phyloP scores from a whole-genome alignment of 2,797 vertebrate genomes.

The Leptodactylus fallax region DNA sequence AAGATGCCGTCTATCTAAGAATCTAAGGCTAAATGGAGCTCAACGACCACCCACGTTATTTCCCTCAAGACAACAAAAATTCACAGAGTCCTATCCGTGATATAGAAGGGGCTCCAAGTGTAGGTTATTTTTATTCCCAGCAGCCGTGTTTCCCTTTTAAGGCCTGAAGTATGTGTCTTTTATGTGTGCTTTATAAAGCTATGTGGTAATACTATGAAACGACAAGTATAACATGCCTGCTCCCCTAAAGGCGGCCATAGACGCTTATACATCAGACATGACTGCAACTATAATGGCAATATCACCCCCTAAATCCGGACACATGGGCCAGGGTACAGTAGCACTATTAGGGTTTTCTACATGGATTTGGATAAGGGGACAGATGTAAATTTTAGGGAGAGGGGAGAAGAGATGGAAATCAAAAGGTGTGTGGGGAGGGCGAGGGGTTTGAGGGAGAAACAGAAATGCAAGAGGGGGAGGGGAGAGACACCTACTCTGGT shows the following conservation, averaged over 20 bases:
- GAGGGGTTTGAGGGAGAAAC: no score
- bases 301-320: no score
- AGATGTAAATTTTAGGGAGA: no score
- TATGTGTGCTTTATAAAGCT: conserved; percentile 33
- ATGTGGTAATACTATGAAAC: conserved; percentile 2
- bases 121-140: conserved; percentile 46
- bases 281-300: no score
- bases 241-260: not conserved
- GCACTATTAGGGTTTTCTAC: no score
- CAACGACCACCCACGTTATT: not conserved
- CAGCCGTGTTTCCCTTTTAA: conserved; percentile 47
- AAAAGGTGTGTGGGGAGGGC: no score
- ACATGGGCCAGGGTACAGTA: no score
- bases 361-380: no score
- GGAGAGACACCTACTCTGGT: no score
- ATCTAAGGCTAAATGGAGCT: not conserved
- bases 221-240: not conserved
- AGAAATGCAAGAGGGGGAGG: no score
- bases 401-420: no score
- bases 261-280: no score
- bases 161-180: conserved; percentile 29
- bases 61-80: conserved; percentile 38
- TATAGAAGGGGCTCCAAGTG: conserved; percentile 14
- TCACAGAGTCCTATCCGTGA: not conserved
- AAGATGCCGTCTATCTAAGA: not conserved